phyloP scores from a whole-genome alignment of 2,888 invertebrate species.

The Tortrix viridana region DNA sequence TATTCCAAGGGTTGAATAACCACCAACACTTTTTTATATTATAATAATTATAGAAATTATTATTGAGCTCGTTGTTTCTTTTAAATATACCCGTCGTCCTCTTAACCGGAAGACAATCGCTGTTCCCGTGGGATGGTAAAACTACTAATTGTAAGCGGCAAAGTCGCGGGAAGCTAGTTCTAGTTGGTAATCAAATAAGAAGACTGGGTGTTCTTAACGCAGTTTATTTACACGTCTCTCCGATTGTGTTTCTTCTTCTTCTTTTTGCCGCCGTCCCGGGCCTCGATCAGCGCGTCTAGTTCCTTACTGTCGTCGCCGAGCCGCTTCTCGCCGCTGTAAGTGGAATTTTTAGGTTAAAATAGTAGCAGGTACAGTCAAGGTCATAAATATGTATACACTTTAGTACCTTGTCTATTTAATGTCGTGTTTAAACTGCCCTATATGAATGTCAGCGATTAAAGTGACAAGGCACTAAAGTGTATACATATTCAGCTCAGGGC shows the following conservation, averaged over 20 bases:
- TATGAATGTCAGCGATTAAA: too few relatives aligned
- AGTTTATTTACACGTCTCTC: slow-evolving; percentile 57
- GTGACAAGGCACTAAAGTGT: too few relatives aligned
- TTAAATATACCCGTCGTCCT: slow-evolving; percentile 36
- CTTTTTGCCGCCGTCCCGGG: slow-evolving; percentile 69
- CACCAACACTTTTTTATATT: slow-evolving; percentile 85
- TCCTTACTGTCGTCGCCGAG: slow-evolving; percentile 77
- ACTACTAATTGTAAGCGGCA: too few relatives aligned
- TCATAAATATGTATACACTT: too few relatives aligned
- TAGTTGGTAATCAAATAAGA: too few relatives aligned
- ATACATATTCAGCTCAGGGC: too few relatives aligned
- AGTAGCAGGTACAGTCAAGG: too few relatives aligned
- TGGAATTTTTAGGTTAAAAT: background rate
- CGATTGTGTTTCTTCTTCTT: slow-evolving; percentile 77
- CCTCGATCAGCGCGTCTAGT: slow-evolving; percentile 73
- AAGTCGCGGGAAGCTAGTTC: too few relatives aligned
- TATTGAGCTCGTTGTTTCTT: slow-evolving; percentile 73
- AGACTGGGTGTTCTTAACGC: slow-evolving; percentile 19
- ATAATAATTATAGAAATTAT: slow-evolving; percentile 86
- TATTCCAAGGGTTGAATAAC: slow-evolving; percentile 83
- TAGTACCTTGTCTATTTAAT: too few relatives aligned
- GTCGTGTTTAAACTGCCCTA: too few relatives aligned
- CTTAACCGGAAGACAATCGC: too few relatives aligned
- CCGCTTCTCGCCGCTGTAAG: slow-evolving; percentile 74
- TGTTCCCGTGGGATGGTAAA: too few relatives aligned